Conservation (phyloP, 2,113 vertebrate genomes). For the Carettochelys insculpta region DNA sequence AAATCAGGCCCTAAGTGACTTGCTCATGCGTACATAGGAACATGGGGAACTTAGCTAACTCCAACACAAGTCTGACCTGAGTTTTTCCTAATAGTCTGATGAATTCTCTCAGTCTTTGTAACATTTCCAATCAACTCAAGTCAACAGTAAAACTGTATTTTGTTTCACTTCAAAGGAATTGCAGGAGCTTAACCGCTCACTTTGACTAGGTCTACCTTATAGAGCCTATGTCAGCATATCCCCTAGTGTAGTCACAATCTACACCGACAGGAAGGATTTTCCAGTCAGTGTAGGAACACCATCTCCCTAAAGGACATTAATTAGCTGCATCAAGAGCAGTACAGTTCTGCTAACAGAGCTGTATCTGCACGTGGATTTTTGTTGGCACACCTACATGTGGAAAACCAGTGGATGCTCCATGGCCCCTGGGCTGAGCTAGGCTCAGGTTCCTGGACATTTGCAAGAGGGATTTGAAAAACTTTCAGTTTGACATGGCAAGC, state of each 20-base stretch:
- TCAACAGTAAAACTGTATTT: background rate
- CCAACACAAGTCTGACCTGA: background rate
- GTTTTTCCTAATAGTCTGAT: background rate
- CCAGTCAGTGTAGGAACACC: background rate
- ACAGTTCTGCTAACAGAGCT: background rate
- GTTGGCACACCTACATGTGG: background rate
- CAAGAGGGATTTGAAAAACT: background rate
- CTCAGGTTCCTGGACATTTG: background rate
- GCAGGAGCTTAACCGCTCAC: background rate
- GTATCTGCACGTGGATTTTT: background rate
- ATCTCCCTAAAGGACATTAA: background rate
- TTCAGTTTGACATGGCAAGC: background rate
- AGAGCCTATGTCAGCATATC: background rate
- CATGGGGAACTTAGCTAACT: background rate
- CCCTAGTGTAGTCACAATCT: background rate
- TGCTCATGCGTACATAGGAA: too few relatives aligned
- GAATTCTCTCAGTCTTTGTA: background rate
- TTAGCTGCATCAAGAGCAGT: background rate
- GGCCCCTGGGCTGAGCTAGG: too few relatives aligned
- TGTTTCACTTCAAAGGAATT: background rate
- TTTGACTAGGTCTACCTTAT: background rate
- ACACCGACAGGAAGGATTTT: background rate
- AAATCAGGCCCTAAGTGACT: background rate
- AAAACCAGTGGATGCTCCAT: background rate
- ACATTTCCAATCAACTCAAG: background rate